Percentiles rank a stretch among this genome's conserved stretches.
phyloP scores from a whole-genome alignment of 2,113 vertebrate genomes.

The Lamprologus sp. region DNA sequence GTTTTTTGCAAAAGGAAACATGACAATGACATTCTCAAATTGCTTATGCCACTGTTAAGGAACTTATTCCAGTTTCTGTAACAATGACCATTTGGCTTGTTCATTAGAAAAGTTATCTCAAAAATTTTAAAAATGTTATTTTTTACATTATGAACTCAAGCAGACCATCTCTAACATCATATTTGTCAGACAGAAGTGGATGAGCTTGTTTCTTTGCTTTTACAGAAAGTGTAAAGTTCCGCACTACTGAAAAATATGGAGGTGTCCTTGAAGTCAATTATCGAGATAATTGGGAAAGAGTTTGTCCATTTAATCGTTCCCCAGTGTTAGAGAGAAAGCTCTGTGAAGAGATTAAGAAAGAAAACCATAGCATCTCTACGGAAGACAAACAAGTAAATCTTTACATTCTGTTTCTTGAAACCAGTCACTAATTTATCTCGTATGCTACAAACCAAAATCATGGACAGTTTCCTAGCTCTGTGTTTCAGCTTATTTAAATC shows the following conservation, averaged over 20 bases:
- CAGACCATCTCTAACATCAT: not conserved
- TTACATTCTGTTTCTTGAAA: not conserved
- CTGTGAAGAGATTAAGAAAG: not conserved
- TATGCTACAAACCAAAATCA: not conserved
- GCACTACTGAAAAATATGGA: not conserved
- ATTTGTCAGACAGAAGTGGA: not conserved
- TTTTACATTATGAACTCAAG: not conserved
- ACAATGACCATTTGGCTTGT: not conserved
- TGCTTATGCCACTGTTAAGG: not conserved
- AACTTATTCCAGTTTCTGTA: not conserved
- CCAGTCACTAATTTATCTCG: fast-evolving
- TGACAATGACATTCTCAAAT: not conserved
- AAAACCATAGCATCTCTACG: fast-evolving
- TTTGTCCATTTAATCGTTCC: not conserved
- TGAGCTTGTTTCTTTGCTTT: not conserved
- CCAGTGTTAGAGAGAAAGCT: fast-evolving
- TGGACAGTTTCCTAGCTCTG: not conserved
- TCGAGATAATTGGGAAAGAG: not conserved
- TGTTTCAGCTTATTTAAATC: not conserved
- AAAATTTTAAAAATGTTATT: not conserved
- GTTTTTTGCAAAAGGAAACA: not conserved
- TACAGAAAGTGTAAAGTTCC: not conserved
- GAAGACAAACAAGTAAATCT: not conserved
- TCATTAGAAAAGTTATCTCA: not conserved
- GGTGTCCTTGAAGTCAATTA: conserved; percentile 10